Evolutionary conservation across 2,888 invertebrate species (phyloP).

Genomic region (Drosophila nigritarsus): DNA sequence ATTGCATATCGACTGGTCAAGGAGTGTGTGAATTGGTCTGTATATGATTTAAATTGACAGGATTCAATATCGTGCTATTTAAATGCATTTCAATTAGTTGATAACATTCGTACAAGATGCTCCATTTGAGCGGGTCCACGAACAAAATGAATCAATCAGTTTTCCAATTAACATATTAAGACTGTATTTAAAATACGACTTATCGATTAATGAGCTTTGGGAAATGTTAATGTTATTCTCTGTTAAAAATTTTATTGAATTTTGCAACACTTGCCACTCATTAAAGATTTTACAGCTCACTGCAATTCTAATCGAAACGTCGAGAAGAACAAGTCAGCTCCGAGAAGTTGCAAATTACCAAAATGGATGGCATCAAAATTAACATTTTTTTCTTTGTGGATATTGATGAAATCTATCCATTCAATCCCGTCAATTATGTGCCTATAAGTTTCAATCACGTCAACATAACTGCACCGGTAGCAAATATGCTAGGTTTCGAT

Average conservation of each 20-base stretch:
- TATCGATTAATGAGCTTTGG: neutral
- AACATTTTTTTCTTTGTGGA: neutral
- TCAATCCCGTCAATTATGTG: neutral
- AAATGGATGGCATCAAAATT: neutral
- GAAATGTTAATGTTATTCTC: neutral
- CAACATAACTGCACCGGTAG: fast-evolving
- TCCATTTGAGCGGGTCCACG: neutral
- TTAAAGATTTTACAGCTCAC: neutral
- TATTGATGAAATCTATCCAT: neutral
- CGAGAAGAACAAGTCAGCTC: neutral
- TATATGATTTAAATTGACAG: slow-evolving; percentile 15
- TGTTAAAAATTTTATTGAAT: neutral
- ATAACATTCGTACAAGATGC: slow-evolving; percentile 1
- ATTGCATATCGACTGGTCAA: slow-evolving; percentile 39
- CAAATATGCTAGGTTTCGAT: no score
- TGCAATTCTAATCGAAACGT: neutral
- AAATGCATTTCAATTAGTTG: slow-evolving; percentile 36
- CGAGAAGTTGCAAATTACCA: neutral
- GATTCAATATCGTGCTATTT: slow-evolving; percentile 1
- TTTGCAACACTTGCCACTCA: neutral
- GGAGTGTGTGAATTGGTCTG: slow-evolving; percentile 2
- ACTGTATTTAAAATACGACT: neutral
- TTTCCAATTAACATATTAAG: neutral
- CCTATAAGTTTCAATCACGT: fast-evolving
- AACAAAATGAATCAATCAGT: neutral